A percentile compares a stretch with the other conserved stretches of the same genome.
Evolutionary conservation across 2,113 vertebrate genomes (phyloP).

Genomic region (Egretta garzetta): DNA sequence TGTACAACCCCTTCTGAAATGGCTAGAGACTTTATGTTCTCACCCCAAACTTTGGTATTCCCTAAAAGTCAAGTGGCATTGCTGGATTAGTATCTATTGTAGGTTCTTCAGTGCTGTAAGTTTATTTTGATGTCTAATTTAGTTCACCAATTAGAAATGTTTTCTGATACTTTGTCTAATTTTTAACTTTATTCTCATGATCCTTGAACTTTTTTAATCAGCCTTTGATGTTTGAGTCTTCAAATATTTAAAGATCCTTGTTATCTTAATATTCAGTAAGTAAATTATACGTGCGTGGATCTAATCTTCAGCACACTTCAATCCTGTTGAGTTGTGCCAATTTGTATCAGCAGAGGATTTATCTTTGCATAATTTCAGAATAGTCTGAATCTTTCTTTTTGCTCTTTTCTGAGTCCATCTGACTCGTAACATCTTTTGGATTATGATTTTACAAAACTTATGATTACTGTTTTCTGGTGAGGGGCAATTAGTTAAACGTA

Average conservation of each 20-base stretch:
- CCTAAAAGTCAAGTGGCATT: background rate
- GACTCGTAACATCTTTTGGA: background rate
- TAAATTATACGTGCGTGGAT: background rate
- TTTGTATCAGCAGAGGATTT: background rate
- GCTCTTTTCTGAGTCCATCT: background rate
- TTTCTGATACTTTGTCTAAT: background rate
- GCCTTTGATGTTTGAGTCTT: background rate
- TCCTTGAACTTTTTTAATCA: background rate
- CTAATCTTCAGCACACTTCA: background rate
- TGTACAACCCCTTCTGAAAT: background rate
- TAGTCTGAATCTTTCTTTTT: background rate
- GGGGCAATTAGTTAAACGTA: background rate
- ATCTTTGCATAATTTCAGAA: background rate
- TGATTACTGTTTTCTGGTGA: background rate
- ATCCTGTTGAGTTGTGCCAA: background rate
- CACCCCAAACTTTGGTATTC: background rate
- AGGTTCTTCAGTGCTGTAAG: background rate
- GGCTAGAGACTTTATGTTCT: background rate
- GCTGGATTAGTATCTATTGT: background rate
- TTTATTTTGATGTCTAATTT: background rate
- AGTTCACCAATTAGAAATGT: background rate
- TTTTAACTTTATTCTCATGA: conserved; percentile 7
- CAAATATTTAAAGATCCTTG: conserved; percentile 5
- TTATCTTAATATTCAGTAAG: background rate
- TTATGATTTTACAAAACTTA: background rate